These are phyloP conservation scores for Lithosia quadra DNA, from an alignment of 2,888 invertebrate species.

Conservation along the genomic window DNA sequence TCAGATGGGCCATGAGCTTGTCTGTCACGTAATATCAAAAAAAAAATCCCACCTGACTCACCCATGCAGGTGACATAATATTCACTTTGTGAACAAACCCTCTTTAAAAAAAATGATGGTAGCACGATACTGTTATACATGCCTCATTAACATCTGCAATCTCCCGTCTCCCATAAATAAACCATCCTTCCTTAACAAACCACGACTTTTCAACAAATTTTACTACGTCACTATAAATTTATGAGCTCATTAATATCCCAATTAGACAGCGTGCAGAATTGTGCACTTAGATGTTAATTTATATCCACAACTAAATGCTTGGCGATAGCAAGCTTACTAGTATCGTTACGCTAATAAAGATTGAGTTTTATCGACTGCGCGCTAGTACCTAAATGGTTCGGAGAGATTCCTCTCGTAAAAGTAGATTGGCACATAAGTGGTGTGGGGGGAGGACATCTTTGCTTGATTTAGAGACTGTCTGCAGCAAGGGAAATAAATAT, in stretches of 20 bases:
- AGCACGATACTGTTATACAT: background rate
- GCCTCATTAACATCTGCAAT: background rate
- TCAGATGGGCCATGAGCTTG: too few relatives aligned
- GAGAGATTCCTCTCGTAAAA: background rate
- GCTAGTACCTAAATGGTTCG: background rate
- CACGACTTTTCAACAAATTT: slow-evolving; percentile 6
- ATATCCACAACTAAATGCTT: slow-evolving; percentile 20
- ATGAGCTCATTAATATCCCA: slow-evolving; percentile 49
- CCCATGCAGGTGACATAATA: too few relatives aligned
- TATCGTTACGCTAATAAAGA: slow-evolving; percentile 15
- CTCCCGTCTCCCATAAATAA: background rate
- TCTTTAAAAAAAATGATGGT: background rate
- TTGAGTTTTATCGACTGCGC: slow-evolving; percentile 18
- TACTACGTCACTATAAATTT: slow-evolving; percentile 30
- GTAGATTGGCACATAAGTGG: background rate
- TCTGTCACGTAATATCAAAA: too few relatives aligned
- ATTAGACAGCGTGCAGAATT: slow-evolving; percentile 51
- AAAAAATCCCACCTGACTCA: too few relatives aligned
- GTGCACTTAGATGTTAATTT: slow-evolving; percentile 46
- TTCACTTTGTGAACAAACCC: too few relatives aligned
- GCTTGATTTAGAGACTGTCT: background rate
- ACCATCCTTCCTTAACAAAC: slow-evolving; percentile 9
- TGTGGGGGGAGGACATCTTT: background rate
- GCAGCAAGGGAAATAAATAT: background rate
- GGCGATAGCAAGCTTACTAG: slow-evolving; percentile 22